Conservation (phyloP, 2,113 vertebrate species). For the Thinocorus orbignyianus region DNA sequence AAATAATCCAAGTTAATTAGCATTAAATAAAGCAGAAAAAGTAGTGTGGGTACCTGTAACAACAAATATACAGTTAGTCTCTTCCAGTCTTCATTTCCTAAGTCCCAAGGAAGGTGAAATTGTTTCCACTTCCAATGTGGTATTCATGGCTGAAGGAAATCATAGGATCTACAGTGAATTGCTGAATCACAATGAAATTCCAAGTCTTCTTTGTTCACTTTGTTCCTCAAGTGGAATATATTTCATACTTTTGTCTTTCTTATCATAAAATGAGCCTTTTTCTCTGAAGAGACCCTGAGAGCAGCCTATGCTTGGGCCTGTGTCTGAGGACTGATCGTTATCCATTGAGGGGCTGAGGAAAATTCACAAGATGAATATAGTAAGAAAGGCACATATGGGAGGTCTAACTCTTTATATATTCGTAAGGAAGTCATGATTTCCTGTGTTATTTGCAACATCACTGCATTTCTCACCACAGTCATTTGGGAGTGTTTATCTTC, state of each 20-base stretch:
- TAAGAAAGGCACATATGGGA: not conserved
- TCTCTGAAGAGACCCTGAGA: not conserved
- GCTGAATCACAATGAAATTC: not conserved
- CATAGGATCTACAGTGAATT: not conserved
- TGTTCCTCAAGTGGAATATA: not conserved
- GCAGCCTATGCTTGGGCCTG: accelerated
- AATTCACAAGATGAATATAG: not conserved
- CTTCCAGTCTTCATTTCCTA: not conserved
- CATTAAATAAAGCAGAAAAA: not conserved
- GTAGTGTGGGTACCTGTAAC: accelerated
- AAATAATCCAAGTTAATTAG: not conserved
- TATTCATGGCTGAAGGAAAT: not conserved
- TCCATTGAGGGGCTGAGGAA: not conserved
- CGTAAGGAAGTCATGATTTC: not conserved
- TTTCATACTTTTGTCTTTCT: not conserved
- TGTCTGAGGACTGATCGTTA: not conserved
- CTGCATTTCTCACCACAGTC: not conserved
- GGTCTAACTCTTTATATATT: not conserved
- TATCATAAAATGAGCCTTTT: not conserved
- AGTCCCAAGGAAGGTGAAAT: not conserved
- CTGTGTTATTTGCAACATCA: not conserved
- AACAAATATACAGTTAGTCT: not conserved
- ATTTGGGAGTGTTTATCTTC: not conserved
- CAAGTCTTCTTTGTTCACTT: not conserved
- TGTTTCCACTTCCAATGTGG: not conserved